These are phyloP conservation scores for Tetragnatha versicolor DNA, from an alignment of 1,140 invertebrate species.

Conservation along the genomic window DNA sequence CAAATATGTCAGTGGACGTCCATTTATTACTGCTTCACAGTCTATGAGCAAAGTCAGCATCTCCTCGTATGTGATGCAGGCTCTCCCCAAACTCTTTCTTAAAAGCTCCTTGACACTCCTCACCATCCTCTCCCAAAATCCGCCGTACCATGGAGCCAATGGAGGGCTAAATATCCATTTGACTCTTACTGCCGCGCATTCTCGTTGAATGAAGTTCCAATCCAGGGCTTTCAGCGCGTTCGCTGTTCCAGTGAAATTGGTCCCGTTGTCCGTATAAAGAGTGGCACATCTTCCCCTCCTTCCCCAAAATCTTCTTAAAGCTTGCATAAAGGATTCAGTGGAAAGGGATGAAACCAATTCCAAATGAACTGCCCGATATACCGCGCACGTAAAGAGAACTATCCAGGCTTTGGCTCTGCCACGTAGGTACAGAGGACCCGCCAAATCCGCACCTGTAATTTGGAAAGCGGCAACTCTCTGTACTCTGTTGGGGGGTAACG, in stretches of 20 bases:
- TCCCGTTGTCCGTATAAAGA: conserved; percentile 63
- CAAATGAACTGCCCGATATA: conserved; percentile 57
- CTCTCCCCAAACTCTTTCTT: not conserved
- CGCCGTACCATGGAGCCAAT: conserved; percentile 4
- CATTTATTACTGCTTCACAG: conserved; percentile 3
- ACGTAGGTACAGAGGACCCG: conserved; percentile 13
- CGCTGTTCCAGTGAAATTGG: conserved; percentile 62
- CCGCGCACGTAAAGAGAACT: conserved; percentile 15
- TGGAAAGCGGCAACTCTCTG: conserved; percentile 4
- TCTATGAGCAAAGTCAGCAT: not conserved
- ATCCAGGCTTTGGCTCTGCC: conserved; percentile 27
- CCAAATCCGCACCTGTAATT: conserved; percentile 20
- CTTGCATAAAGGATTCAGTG: conserved; percentile 62
- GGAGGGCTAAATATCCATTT: conserved; percentile 15
- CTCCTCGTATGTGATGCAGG: not conserved
- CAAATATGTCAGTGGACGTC: not conserved
- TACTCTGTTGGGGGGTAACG: conserved; percentile 5
- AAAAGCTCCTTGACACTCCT: conserved; percentile 9
- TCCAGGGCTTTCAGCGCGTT: not conserved
- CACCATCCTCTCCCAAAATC: conserved; percentile 11
- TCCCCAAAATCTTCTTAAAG: conserved; percentile 63
- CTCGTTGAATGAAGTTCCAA: conserved; percentile 19
- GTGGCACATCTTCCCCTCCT: conserved; percentile 59
- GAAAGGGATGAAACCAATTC: conserved; percentile 62
- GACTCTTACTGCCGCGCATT: not conserved